Evolutionary conservation across 2,113 vertebrate genomes (phyloP), one percentile per base, ranked within the genome.

Genomic region (Nerophis ophidion): DNA sequence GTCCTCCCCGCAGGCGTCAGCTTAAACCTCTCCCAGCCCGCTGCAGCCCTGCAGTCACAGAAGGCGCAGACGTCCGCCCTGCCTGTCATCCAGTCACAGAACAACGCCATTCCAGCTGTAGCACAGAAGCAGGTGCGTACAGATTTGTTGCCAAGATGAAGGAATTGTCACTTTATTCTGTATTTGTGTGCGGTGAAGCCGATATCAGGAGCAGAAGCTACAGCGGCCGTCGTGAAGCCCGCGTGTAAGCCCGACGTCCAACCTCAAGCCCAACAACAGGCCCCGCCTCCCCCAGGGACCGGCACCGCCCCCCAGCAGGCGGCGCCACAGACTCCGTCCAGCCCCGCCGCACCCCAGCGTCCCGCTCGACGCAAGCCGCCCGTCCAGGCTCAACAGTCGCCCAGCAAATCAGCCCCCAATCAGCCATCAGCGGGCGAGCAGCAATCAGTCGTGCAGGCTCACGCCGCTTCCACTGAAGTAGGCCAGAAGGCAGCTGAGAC

Each of bases 31-130:
- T 87, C 86, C 44, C 89, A 90, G 72, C 88, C 89, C 33, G 86
- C 85, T 52, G 87, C 88, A 71, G 84, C 88, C 8, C 84, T 89
- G 83, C 40, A 95, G 89, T 88, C 84, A 8, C 89, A 91, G 77
- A 89, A 87, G 53, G 82, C 87, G 0, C 90, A 89, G 19, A 70
- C 87, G 33, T 48, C 84, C 76, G 11, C 80, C 66, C 81, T 75
- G 63, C 55, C 80, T 5, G 71, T 75, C 68, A 50, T 74, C 70
- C 85, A 74, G 45, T 48, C 77, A 60, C 80, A 79, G 40, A 83
- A 61, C 69, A 81, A 72, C 51, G 55, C 72, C 64, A 64, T 48
- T 60, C 79, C 72, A 49, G 57, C 70, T 57, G 70, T 19, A 36
- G 65, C 72, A 34, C 87, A 78, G 66, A 89, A 87, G 65, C 87